Conservation (phyloP, 92 coral and sea anemone species). For the Chrysogorgia sp. region DNA sequence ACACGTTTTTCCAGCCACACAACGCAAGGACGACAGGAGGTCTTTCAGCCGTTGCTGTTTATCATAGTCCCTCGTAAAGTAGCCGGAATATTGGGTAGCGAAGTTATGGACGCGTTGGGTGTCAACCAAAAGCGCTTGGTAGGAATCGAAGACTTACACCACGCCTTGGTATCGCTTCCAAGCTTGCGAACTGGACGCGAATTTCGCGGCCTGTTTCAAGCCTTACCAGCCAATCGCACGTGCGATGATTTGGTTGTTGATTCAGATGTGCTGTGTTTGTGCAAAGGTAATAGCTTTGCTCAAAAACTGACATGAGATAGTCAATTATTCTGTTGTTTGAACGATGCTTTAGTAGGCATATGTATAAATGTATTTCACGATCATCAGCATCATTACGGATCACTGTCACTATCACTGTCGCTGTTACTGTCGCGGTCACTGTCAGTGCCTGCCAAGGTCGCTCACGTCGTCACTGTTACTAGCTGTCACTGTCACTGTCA, state of each 20-base stretch:
- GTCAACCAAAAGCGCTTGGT: conserved; percentile 79
- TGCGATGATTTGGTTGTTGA: conserved; percentile 75
- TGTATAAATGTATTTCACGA: no score
- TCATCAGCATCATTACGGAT: no score
- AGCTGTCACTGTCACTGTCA: no score
- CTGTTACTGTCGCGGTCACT: no score
- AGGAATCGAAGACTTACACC: conserved; percentile 70
- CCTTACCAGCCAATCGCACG: conserved; percentile 81
- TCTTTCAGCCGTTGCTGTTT: conserved; percentile 79
- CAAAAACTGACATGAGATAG: no score
- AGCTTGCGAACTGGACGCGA: conserved; percentile 2
- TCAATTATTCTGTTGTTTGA: no score
- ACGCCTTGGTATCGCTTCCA: conserved; percentile 59
- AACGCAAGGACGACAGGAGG: conserved; percentile 12
- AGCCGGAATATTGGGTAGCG: conserved; percentile 65
- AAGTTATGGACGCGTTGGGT: conserved; percentile 65
- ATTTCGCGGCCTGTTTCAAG: conserved; percentile 65
- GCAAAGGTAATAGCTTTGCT: no score
- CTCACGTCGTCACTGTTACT: no score
- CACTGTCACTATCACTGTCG: no score
- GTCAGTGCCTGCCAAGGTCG: no score
- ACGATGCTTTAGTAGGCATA: no score
- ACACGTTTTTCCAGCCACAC: conserved; percentile 5
- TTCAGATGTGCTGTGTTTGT: conserved; percentile 82
- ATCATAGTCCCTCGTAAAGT: conserved; percentile 85